Base-by-base conservation (phyloP, 30 jellyfish, hydroid and myxozoan species). In the Catostylus mosaicus region DNA sequence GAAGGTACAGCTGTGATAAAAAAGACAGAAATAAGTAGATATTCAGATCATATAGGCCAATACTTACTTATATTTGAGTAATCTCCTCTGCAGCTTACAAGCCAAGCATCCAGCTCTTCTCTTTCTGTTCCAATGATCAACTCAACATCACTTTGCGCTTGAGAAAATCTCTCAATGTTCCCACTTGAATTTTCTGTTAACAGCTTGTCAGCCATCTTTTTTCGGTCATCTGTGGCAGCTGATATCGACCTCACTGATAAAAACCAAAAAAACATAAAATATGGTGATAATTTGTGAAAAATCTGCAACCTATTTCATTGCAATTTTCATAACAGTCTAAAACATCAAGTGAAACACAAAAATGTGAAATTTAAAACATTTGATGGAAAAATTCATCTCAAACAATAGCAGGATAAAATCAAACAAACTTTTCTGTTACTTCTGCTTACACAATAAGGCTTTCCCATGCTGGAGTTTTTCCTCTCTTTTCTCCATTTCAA, bases 401-500 rank as follows among this genome's bases (percentile, higher is more conserved):
- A n/a, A n/a, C n/a, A n/a, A n/a, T n/a, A n/a, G n/a, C n/a, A n/a
- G n/a, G n/a, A n/a, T n/a, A n/a, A n/a, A n/a, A n/a, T n/a, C n/a
- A 46, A 46, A 46, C 11, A 19, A 46, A 46, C 11, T n/a, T n/a
- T n/a, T n/a, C n/a, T n/a, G n/a, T n/a, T n/a, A 56, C 70, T 56
- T 56, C 10, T 27, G 35, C 79, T 46, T 50, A 80, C 90, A 51
- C 32, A 80, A 69, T 36, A 80, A 29, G 1, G 64, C 84, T 80
- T 80, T 68, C 32, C 90, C 90, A 51, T 67, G 83, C 10, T 57
- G 59, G 1, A 80, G 33, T n/a, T 30, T 47, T 5, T 68, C 69
- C 35, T 66, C 78, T 56, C 90, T 62, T 27, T 80, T 24, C 1
- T 80, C 90, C 90, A 80, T 80, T 26, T 80, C 77, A 80, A 80